Base-by-base conservation (phyloP, 1,140 invertebrate species). In the Plutomurus gul region DNA sequence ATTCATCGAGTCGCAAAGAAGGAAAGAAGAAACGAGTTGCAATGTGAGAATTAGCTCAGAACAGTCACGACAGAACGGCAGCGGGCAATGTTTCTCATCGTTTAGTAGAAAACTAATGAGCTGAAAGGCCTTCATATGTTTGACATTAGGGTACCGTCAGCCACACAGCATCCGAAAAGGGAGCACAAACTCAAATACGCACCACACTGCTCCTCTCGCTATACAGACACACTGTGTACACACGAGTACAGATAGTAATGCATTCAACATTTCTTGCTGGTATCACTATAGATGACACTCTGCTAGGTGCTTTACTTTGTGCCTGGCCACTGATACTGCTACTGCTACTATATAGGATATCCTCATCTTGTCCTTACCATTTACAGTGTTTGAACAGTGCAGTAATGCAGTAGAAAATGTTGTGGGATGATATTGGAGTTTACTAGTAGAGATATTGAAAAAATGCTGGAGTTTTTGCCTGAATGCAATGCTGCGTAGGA, bases 51-150 rank as follows among this genome's bases (percentile, higher is more conserved):
- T 6, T 18, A 47, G n/a, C 43, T 18, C 43, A 47, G n/a, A 47
- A 47, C 43, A 46, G 3, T 6, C 11, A 11, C 11, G n/a, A 47
- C 25, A 51, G 47, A 51, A 22, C 18, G 25, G 20, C n/a, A 51
- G 47, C 20, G 20, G 36, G 33, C 20, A 72, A 39, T 72, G 16
- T 72, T 72, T 39, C 30, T 25, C 37, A 7, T 72, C 70, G 30
- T 37, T 76, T 49, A 56, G 51, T 37, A 27, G 18, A 77, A 72
- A 72, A 72, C 65, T 77, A 77, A 77, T 77, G 76, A 77, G 76
- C 76, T 77, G 76, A 77, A 77, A 77, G 76, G 76, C 65, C 65
- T 77, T 77, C 60, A 49, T 77, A 72, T 77, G 76, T 71, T 77
- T 71, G 40, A 49, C 76, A 77, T 77, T 77, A 77, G 60, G 27